Conservation (phyloP, 2,797 vertebrate genomes). For the Cossypha caffra region DNA sequence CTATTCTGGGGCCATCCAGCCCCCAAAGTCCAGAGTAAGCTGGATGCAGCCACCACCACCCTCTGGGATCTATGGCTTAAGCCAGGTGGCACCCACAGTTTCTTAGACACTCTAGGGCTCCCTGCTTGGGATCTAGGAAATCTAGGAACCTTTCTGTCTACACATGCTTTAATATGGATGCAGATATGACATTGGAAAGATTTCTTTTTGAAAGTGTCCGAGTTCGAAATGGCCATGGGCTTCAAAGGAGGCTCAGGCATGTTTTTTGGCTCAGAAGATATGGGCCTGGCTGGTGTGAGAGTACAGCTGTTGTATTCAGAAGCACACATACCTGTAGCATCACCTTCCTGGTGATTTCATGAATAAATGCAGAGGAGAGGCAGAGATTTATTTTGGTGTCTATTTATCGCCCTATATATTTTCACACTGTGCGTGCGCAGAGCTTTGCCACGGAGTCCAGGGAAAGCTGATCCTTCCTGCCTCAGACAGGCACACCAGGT, state of each 20-base stretch:
- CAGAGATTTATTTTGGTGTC: background rate
- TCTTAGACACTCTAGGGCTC: background rate
- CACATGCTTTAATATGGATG: background rate
- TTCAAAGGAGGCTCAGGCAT: background rate
- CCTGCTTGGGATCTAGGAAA: rapidly evolving
- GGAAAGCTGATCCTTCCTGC: rapidly evolving
- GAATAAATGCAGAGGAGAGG: background rate
- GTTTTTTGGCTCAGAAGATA: background rate
- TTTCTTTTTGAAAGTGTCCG: background rate
- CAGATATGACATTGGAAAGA: background rate
- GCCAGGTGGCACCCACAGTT: rapidly evolving
- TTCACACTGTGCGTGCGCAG: rapidly evolving
- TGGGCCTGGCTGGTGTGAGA: background rate
- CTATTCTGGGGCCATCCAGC: background rate
- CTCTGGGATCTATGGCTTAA: background rate
- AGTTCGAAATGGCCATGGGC: background rate
- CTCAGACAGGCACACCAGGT: rapidly evolving
- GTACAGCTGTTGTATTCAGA: rapidly evolving
- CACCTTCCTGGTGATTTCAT: background rate
- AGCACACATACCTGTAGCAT: rapidly evolving
- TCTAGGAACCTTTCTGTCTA: background rate
- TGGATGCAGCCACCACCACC: background rate
- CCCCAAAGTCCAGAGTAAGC: background rate
- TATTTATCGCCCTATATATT: background rate
- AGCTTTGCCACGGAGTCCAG: background rate